Evolutionary conservation across 2,113 vertebrate genomes (phyloP), one percentile per base, ranked within the genome.

Genomic region (Dipodomys spectabilis): DNA sequence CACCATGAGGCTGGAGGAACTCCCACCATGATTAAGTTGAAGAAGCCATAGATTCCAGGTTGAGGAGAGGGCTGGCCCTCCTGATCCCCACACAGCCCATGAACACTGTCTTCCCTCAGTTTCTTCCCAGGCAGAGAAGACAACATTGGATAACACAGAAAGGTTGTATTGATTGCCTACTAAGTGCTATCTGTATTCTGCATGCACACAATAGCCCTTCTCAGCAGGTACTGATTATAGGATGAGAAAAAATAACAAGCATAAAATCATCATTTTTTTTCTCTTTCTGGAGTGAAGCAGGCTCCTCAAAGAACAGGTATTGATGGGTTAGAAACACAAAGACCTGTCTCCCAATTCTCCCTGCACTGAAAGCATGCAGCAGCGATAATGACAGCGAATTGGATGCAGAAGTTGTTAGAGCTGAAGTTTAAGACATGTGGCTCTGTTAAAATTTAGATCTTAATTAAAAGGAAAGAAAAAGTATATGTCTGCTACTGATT

Each of bases 241-340:
- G 44, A 73, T 27, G 73, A 65, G 90, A 18, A 87, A 39, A 94
- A 82, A 57, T 23, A 79, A 53, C 39, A 62, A 79, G 57, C 35
- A 86, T 39, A 44, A 94, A 94, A 86, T 6, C 88, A 67, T 86
- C 28, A 0, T 57, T 60, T 78, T 49, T 13, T 80, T 87, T 72
- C 53, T 77, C 28, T 73, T 65, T 84, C 88, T 78, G 27, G 64
- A 82, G 13, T 60, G n/a, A 95, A 80, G 45, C 49, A 44, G 18
- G 80, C 39, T 95, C 57, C 72, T 73, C 72, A 75, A 88, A 94
- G 75, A 45, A 88, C 78, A 64, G 75, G 82, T 79, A 62, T 49
- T 77, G 86, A 45, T n/a, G 65, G 80, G 15, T 45, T 45, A 69
- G 60, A 30, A 28, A 93, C 39, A 53, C 49, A 74, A 92, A 79